Base-by-base conservation (phyloP, 2,888 invertebrate genomes). In the Yponomeuta sedellus region DNA sequence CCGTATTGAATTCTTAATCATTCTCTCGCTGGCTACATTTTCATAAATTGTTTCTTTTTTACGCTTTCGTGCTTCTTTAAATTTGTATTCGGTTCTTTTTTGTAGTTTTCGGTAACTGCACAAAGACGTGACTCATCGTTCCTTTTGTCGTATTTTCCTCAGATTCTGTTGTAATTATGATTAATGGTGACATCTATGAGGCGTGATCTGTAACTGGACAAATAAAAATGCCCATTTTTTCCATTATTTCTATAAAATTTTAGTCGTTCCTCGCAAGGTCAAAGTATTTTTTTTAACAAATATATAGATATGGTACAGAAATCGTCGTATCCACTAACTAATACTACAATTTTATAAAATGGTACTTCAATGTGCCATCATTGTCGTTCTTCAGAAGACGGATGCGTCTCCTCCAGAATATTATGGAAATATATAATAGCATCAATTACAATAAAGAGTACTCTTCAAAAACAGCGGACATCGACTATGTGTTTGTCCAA, bases 161-260 rank as follows among this genome's bases (percentile, higher is more conserved):
- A 68, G 72, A 69, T 74, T 75, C 77, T 79, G 73, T 81, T 77
- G 71, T 78, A 78, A 81, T 81, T 82, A 80, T 82, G 83, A 83
- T 78, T 74, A 76, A 83, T 78, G 73, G 71, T 75, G 81, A 82
- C 79, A 79, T 75, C 62, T 28, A 74, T 72, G 74, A 77, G 81
- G 79, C 79, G 76, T 76, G 74, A 76, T 73, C 74, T 78, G 78
- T 74, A 75, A 73, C 71, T 74, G 74, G 74, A 72, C 76, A 77
- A 76, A 75, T 77, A 74, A 77, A 76, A 77, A 70, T 72, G 10
- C 58, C 6, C n/a, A 61, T 61, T 61, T 61, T 61, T 61, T 61
- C 34, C 28, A 61, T n/a, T 2, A 73, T 70, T 72, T 76, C 73
- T 75, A 11, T 12, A 16, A 12, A 52, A 52, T 52, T 52, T 52